phyloP scores from a whole-genome alignment of 2,113 vertebrate genomes.

The Delphinus delphis region DNA sequence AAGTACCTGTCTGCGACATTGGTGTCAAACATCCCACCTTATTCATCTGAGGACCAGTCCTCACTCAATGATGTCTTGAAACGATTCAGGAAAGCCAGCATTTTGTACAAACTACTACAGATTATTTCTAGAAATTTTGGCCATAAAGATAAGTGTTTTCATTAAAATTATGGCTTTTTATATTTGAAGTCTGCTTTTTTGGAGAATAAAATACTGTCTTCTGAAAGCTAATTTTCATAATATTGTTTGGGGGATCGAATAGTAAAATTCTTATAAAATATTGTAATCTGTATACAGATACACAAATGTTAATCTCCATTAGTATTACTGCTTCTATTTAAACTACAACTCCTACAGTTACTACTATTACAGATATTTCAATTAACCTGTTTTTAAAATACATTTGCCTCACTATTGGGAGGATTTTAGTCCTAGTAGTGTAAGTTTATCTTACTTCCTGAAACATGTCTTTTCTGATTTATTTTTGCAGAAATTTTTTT shows the following conservation, averaged over 20 bases:
- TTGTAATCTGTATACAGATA: neutral
- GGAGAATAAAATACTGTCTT: neutral
- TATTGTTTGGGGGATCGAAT: neutral
- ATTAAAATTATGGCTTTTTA: neutral
- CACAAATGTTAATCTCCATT: neutral
- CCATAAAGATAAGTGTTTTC: neutral
- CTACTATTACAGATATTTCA: neutral
- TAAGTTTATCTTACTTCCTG: conserved; percentile 9
- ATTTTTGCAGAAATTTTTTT: conserved; percentile 43
- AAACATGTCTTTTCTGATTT: conserved; percentile 27
- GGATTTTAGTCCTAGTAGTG: neutral
- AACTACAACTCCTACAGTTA: neutral
- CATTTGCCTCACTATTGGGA: neutral
- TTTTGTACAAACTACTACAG: neutral
- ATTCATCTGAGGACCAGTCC: neutral
- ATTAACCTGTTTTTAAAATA: neutral
- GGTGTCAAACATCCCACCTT: neutral
- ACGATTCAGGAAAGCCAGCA: neutral
- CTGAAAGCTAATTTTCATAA: conserved; percentile 9
- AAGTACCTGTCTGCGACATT: neutral
- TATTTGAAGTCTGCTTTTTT: neutral
- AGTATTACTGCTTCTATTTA: neutral
- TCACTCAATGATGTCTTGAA: neutral
- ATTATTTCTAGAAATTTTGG: neutral
- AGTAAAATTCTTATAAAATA: conserved; percentile 11